Evolutionary conservation across 30 jellyfish, hydroid and myxozoan species (phyloP).

Genomic region (Calvadosia cruxmelitensis): DNA sequence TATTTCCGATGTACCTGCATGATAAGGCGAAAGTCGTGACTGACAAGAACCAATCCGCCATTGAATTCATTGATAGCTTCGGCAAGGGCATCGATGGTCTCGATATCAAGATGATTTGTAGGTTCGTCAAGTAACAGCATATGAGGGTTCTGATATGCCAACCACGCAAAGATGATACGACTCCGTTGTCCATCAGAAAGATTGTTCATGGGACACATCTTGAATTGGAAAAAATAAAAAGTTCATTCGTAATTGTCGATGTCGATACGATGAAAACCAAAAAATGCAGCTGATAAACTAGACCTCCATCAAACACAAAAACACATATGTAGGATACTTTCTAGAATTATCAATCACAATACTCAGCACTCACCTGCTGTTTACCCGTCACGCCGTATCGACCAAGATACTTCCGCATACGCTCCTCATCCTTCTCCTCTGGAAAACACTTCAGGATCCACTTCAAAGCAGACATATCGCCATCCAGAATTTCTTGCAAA

Average conservation of each 20-base stretch:
- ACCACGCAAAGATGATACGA: conserved; percentile 93
- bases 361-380: conserved; percentile 97
- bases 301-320: too few species aligned
- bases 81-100: conserved; percentile 94
- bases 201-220: conserved; percentile 85
- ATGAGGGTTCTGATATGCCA: conserved; percentile 87
- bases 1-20: conserved; percentile 93
- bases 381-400: conserved; percentile 90
- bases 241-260: too few species aligned
- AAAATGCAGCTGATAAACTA: too few species aligned
- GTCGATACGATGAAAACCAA: too few species aligned
- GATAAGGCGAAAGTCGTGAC: conserved; percentile 96
- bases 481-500: conserved; percentile 72
- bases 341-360: too few species aligned
- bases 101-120: conserved; percentile 98
- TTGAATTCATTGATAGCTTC: conserved; percentile 91
- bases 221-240: neutral
- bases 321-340: too few species aligned
- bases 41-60: conserved; percentile 93
- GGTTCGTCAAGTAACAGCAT: conserved; percentile 98
- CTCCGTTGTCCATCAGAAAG: conserved; percentile 96
- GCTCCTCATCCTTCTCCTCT: conserved; percentile 71
- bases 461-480: conserved; percentile 70
- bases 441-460: conserved; percentile 94
- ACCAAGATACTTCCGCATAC: conserved; percentile 64